Evolutionary conservation across 1,140 invertebrate species (phyloP).

Genomic region (Mercenaria mercenaria): DNA sequence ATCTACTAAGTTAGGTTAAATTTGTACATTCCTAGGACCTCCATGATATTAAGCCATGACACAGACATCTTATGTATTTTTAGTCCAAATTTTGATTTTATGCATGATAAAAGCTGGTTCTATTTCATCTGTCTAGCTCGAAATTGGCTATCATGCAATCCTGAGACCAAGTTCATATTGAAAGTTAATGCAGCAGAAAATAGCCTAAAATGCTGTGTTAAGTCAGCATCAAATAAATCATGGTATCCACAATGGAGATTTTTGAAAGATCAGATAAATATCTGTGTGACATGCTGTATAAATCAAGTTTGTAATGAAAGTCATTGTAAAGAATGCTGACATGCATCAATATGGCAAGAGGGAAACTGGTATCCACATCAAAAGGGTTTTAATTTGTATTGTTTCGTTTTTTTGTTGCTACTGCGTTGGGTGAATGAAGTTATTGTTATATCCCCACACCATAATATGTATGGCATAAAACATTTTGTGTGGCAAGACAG

Average conservation of each 20-base stretch:
- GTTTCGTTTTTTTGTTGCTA: too few relatives aligned
- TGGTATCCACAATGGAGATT: not conserved
- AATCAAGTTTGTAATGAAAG: not conserved
- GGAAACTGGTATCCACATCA: too few relatives aligned
- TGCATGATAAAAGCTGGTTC: not conserved
- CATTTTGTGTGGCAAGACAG: too few relatives aligned
- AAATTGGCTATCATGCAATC: not conserved
- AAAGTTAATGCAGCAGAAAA: slow-evolving; percentile 15
- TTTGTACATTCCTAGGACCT: too few relatives aligned
- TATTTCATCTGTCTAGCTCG: not conserved
- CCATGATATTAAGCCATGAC: too few relatives aligned
- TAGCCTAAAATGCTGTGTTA: not conserved
- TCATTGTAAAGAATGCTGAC: not conserved
- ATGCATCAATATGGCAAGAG: not conserved
- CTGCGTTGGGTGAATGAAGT: too few relatives aligned
- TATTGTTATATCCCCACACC: too few relatives aligned
- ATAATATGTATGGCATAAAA: too few relatives aligned
- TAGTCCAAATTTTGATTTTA: not conserved
- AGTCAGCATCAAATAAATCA: not conserved
- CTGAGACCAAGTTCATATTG: not conserved
- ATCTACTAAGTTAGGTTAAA: too few relatives aligned
- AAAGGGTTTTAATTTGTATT: too few relatives aligned
- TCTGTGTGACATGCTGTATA: not conserved
- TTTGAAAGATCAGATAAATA: not conserved
- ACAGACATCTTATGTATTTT: not conserved